phyloP scores from a whole-genome alignment of 2,797 vertebrate species.

The Cheirogaleus major region DNA sequence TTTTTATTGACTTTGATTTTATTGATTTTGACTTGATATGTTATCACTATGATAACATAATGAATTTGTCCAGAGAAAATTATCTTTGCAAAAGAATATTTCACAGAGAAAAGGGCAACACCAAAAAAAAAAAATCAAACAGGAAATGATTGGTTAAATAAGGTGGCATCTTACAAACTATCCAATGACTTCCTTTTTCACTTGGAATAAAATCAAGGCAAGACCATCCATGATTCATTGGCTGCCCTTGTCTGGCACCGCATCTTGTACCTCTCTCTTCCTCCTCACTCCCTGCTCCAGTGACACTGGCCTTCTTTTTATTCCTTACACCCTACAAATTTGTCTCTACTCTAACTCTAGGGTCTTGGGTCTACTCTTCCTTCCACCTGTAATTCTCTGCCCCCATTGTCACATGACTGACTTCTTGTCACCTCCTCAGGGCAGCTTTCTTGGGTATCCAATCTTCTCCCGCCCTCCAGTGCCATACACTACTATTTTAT shows the following conservation, averaged over 20 bases:
- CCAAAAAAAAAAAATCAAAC: not conserved
- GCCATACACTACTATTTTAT: not conserved
- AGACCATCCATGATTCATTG: not conserved
- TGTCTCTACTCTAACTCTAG: not conserved
- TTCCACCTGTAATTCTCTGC: not conserved
- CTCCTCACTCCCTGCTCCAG: not conserved
- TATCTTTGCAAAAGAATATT: not conserved
- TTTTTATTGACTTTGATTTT: not conserved
- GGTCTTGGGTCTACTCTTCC: not conserved
- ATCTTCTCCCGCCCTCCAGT: not conserved
- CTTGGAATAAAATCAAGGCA: constrained; percentile 2
- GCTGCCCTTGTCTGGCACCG: not conserved
- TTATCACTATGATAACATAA: too few relatives aligned
- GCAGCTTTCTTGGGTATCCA: not conserved
- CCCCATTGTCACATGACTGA: not conserved
- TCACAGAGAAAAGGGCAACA: not conserved
- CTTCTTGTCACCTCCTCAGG: not conserved
- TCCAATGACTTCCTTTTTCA: not conserved
- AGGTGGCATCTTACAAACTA: not conserved
- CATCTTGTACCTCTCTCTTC: not conserved
- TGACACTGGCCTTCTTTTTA: not conserved
- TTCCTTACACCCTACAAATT: not conserved
- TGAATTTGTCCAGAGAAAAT: constrained; percentile 28
- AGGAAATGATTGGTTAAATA: not conserved
- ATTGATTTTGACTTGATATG: too few relatives aligned